Percentiles rank a stretch among this genome's conserved stretches.
phyloP scores from a whole-genome alignment of 2,797 vertebrate species.

The Phrynocephalus vlangalii region DNA sequence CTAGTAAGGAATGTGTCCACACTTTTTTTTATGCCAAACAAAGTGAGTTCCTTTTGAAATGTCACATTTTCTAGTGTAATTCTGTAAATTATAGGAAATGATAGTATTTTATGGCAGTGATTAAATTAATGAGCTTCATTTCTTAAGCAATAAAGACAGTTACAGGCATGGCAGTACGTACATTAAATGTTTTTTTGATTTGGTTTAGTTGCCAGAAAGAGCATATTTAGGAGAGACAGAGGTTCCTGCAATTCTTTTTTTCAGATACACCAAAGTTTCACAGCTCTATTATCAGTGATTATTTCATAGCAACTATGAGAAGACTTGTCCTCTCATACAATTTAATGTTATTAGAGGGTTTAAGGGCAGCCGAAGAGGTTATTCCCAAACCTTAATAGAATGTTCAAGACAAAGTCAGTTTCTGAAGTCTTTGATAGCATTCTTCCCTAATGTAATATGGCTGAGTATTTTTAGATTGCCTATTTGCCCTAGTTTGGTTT shows the following conservation, averaged over 20 bases:
- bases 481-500: too few relatives aligned
- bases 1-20: background rate
- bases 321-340: background rate
- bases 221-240: background rate
- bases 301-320: background rate
- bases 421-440: too few relatives aligned
- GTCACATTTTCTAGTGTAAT: conserved; percentile 15
- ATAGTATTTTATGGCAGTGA: conserved; percentile 26
- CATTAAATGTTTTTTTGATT: conserved; percentile 24
- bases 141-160: conserved; percentile 4
- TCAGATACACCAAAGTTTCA: background rate
- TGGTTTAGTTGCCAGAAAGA: background rate
- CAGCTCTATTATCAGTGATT: background rate
- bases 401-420: too few relatives aligned
- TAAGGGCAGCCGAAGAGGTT: background rate
- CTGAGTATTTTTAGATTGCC: too few relatives aligned
- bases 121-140: conserved; percentile 8
- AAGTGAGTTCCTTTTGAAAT: conserved; percentile 13
- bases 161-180: background rate
- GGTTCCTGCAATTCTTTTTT: too few relatives aligned
- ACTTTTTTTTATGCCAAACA: conserved; percentile 4
- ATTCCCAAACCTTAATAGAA: too few relatives aligned
- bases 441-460: too few relatives aligned
- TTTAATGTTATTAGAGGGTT: background rate
- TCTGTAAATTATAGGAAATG: conserved; percentile 27